These are phyloP conservation scores for Dicyrtomina minuta DNA, from an alignment of 2,888 invertebrate species.

Conservation along the genomic window DNA sequence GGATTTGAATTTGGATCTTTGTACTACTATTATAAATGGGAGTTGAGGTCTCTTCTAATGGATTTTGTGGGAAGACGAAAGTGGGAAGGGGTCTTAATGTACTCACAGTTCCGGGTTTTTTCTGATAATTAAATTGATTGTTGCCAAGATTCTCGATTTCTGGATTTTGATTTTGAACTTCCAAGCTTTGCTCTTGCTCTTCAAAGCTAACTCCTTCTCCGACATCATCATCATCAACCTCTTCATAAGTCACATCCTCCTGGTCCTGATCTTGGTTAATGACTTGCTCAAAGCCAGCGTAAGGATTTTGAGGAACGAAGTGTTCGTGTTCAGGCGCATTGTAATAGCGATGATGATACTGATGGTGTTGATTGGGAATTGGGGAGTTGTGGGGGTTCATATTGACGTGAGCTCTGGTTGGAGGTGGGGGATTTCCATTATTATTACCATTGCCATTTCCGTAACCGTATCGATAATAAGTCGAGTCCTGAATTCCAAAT, in stretches of 20 bases:
- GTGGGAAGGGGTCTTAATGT: neutral
- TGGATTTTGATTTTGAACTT: neutral
- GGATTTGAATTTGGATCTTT: too few relatives aligned
- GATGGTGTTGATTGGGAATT: neutral
- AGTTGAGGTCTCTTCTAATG: neutral
- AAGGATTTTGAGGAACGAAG: neutral
- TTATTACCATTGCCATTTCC: neutral
- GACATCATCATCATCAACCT: constrained; percentile 15
- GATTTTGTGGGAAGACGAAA: neutral
- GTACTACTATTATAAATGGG: too few relatives aligned
- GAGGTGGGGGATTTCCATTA: neutral
- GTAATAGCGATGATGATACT: constrained; percentile 26
- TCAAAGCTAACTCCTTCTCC: neutral
- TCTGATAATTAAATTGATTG: constrained; percentile 16
- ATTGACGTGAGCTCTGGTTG: too few relatives aligned
- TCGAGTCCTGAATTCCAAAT: constrained; percentile 50
- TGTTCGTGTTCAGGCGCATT: constrained; percentile 20
- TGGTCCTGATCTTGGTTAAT: constrained; percentile 9
- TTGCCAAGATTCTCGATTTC: neutral
- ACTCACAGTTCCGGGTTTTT: too few relatives aligned
- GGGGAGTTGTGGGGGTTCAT: neutral
- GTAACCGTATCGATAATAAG: constrained; percentile 23
- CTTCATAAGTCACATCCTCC: constrained; percentile 18
- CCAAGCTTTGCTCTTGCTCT: constrained; percentile 25
- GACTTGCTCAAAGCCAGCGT: constrained; percentile 1